Base-by-base conservation (phyloP, 2,113 vertebrate species). In the Xyliphius kryptos region DNA sequence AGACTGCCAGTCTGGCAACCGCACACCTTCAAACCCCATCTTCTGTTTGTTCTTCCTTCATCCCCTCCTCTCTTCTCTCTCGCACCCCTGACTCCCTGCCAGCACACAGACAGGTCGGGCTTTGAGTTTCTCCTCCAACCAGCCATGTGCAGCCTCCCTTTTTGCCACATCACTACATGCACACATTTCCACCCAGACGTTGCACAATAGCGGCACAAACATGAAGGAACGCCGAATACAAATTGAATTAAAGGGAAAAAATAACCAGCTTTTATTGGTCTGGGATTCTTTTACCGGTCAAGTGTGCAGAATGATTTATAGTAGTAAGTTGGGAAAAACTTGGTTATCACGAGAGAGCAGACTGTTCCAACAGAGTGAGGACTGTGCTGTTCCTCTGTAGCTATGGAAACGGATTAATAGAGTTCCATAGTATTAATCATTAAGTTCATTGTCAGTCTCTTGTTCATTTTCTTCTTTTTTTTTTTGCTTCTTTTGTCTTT, bases 1-100 rank as follows among this genome's bases (percentile, higher is more conserved):
- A 72, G 79, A 77, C 73, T 69, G 46, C 15, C 54, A 62, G 67
- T 47, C 72, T 63, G 76, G 73, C 74, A 80, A 70, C 76, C 76
- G 9, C 44, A 68, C 37, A 59, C 63, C 38, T 16, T 11, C 13
- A 8, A 56, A 55, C n/a, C 51, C 46, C 14, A 47, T 48, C 65
- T 59, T 41, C 37, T 60, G 12, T 53, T 56, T 40, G 36, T 70
- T 44, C 53, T 22, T 63, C 37, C 9, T 26, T 32, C 22, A 19
- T 49, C 21, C 53, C 47, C 62, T 46, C 44, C 10, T 54, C 36
- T 55, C 13, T 20, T 19, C 65, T 72, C 43, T 56, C n/a, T 43
- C 62, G 54, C 56, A 55, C 44, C 51, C 48, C 57, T 62, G 52
- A 65, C 47, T 60, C 52, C 11, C 57, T 68, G 64, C 58, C 67